Base-by-base conservation (phyloP, 2,113 vertebrate genomes). In the Percopsis transmontana region DNA sequence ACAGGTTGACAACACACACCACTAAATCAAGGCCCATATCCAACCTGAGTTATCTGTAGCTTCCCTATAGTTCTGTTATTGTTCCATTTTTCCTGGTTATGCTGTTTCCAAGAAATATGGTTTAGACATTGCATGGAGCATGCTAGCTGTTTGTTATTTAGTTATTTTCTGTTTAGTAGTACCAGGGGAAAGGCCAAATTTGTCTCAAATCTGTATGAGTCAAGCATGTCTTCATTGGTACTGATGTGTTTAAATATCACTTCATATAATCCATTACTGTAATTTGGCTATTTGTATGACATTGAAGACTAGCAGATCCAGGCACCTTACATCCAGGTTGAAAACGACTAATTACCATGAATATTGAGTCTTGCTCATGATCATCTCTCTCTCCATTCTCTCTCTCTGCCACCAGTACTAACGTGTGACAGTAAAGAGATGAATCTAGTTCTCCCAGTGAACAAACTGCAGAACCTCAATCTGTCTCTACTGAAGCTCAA, bases 401-500 rank as follows among this genome's bases (percentile, higher is more conserved):
- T 42, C 5, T 55, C 54, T 82, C 2, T 51, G 1, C 38, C 41
- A 58, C 62, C 64, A 92, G 90, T 75, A 74, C 65, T 92, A 24
- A 86, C 14, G 15, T 92, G 91, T 71, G 56, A 55, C 0, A 53
- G 77, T 2, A 80, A 39, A 2, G 55, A 72, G 62, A 92, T 92
- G 89, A 75, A 24, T 16, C 72, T 92, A 55, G 53, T 85, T 48
- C 84, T 92, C 12, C 90, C 91, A 4, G 8, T 89, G 15, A 3
- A 39, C 42, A 85, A 88, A 6, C 65, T 91, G 51, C 23, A 0
- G 0, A 42, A 77, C 23, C 65, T 91, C 57, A 21, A 77, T 60
- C 52, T 89, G 27, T 15, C 14, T 0, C 80, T 85, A 10, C 77
- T 92, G 40, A 85, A 90, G 76, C 87, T 91, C 66, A 91, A 92